These are phyloP conservation scores for Leucophora obtusa DNA, from an alignment of 2,888 invertebrate species.

Conservation along the genomic window DNA sequence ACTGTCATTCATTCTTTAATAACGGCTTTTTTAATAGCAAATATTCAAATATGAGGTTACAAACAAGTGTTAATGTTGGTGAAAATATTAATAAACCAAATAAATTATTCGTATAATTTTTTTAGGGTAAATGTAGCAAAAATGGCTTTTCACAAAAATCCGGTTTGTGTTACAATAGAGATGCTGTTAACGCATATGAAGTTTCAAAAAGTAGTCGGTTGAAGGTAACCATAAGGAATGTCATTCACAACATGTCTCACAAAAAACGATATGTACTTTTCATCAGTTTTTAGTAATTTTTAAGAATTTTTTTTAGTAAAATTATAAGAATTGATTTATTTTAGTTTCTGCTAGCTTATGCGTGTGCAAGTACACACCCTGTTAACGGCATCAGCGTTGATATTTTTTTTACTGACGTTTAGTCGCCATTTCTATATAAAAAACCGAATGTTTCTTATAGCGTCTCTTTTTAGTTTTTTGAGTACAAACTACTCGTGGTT, in stretches of 20 bases:
- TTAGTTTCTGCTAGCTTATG: not conserved
- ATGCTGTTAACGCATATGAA: not conserved
- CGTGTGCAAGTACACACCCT: not conserved
- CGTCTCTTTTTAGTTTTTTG: constrained; percentile 33
- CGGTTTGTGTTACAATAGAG: constrained; percentile 54
- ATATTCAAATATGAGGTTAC: constrained; percentile 33
- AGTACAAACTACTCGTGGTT: constrained; percentile 52
- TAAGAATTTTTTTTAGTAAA: no score
- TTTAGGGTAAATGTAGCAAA: constrained; percentile 57
- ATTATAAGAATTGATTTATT: not conserved
- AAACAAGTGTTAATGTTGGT: constrained; percentile 25
- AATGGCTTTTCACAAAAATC: constrained; percentile 40
- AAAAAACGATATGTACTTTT: no score
- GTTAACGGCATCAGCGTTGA: not conserved
- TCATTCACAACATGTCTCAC: not conserved
- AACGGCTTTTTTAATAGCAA: constrained; percentile 22
- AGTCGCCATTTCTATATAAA: not conserved
- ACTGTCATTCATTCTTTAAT: constrained; percentile 34
- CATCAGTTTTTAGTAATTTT: no score
- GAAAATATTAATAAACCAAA: constrained; percentile 36
- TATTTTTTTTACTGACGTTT: not conserved
- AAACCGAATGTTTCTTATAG: constrained; percentile 32
- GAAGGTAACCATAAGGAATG: constrained; percentile 21
- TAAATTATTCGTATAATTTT: constrained; percentile 54
- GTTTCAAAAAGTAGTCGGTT: not conserved